A percentile compares a stretch with the other conserved stretches of the same genome.
These are phyloP conservation scores for Anastrepha ludens DNA, from an alignment of 1,140 invertebrate species.

Conservation along the genomic window DNA sequence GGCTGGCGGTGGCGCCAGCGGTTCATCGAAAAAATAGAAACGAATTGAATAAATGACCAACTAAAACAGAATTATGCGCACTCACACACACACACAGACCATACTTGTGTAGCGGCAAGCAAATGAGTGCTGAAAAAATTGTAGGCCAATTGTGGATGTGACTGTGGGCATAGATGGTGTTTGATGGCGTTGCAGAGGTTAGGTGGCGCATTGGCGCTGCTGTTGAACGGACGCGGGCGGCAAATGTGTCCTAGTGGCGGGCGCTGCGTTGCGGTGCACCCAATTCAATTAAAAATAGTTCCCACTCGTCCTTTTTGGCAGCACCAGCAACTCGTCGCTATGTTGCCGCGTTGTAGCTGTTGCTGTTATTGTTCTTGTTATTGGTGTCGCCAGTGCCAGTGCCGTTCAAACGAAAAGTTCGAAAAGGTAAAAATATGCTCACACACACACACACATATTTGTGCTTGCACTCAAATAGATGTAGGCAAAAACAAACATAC, in stretches of 20 bases:
- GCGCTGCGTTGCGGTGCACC: constrained; percentile 44
- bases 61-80: constrained; percentile 45
- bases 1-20: background rate
- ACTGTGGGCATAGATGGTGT: background rate
- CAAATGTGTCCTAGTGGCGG: constrained; percentile 3
- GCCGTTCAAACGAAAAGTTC: background rate
- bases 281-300: constrained; percentile 53
- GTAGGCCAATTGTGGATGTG: constrained; percentile 31
- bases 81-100: constrained; percentile 14
- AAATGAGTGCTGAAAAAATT: constrained; percentile 13
- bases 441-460: background rate
- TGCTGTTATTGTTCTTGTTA: too few relatives aligned
- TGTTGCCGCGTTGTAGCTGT: background rate
- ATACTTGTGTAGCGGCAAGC: too few relatives aligned
- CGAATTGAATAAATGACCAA: constrained; percentile 52
- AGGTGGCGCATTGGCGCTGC: background rate
- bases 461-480: background rate
- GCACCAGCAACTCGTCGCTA: background rate
- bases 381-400: background rate
- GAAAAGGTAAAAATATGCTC: background rate
- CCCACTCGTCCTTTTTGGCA: constrained; percentile 38
- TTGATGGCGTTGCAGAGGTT: background rate
- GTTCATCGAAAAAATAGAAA: constrained; percentile 39
- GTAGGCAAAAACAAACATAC: constrained; percentile 9
- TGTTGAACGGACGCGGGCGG: background rate